These are phyloP conservation scores for Drosophila tripunctata DNA, from an alignment of 2,888 invertebrate species.

Conservation along the genomic window DNA sequence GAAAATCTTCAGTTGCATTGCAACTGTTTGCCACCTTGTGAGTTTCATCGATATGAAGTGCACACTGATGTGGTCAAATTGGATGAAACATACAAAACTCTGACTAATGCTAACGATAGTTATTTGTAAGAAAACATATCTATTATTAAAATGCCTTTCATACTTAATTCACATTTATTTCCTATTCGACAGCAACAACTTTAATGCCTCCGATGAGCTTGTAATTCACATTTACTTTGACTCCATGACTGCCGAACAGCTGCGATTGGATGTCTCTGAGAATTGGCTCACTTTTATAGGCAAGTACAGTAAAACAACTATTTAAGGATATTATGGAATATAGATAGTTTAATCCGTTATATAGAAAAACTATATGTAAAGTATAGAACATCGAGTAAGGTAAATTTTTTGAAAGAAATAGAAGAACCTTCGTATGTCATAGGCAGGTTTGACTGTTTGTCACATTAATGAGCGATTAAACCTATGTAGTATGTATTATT, in stretches of 20 bases:
- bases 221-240: conserved; percentile 88
- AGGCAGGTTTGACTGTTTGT: not conserved
- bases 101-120: not conserved
- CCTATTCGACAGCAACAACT: conserved; percentile 43
- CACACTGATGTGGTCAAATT: conserved; percentile 42
- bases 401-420: not conserved
- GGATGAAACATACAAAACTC: not conserved
- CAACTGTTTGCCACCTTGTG: conserved; percentile 86
- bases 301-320: conserved; percentile 69
- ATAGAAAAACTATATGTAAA: too few relatives aligned
- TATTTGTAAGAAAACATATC: conserved; percentile 75
- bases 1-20: conserved; percentile 48
- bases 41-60: conserved; percentile 85
- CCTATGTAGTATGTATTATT: conserved; percentile 12
- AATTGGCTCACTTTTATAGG: conserved; percentile 89
- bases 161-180: not conserved
- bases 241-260: conserved; percentile 87
- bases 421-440: not conserved
- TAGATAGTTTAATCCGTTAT: too few relatives aligned
- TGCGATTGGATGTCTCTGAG: conserved; percentile 87
- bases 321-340: conserved; percentile 1
- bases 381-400: too few relatives aligned
- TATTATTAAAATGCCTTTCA: not conserved
- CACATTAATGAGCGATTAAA: conserved; percentile 1
- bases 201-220: conserved; percentile 85